Evolutionary conservation across 2,113 vertebrate species (phyloP), one percentile per base, ranked within the genome.

Genomic region (Butastur rufipennis): DNA sequence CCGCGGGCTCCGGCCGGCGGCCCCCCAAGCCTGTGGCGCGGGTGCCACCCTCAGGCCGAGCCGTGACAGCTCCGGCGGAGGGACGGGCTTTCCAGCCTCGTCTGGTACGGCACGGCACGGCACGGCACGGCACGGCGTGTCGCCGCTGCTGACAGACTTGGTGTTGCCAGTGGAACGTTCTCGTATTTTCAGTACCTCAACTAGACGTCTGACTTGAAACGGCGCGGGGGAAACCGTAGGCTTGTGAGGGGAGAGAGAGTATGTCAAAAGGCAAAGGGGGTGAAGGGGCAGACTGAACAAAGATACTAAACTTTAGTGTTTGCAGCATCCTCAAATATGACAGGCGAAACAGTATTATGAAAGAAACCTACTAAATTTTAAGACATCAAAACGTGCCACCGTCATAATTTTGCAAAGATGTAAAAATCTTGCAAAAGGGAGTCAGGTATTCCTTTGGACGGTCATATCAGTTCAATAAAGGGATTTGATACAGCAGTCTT

Each of bases 61-160:
- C 9, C 15, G 4, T 2, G 59, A 1, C 43, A 13, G 29, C 58
- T 13, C 11, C 1, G 5, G 34, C 29, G 3, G 26, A 2, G 11
- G 1, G 12, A 32, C 18, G 3, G 0, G n/a, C 31, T 16, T 10
- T 5, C 34, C 3, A 5, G 3, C 50, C 50, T 52, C 50, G 25
- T 7, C 47, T 48, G 47, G 47, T 22, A 22, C 21, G 47, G 47
- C 47, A 22, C 47, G 48, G 48, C 48, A 13, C 40, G 40, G 40
- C 40, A 36, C 36, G 36, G 36, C 36, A 36, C 36, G 36, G 36
- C 36, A 36, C 13, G 50, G 50, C 50, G 50, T 16, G 52, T 29
- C 15, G 26, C 26, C 26, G 42, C 38, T 53, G 6, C 40, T 40
- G 52, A 3, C 40, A n/a, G 21, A 18, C 9, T 48, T 5, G n/a